Percentiles rank a stretch among this genome's conserved stretches.
phyloP scores from a whole-genome alignment of 2,113 vertebrate genomes.

The Lanius collurio region DNA sequence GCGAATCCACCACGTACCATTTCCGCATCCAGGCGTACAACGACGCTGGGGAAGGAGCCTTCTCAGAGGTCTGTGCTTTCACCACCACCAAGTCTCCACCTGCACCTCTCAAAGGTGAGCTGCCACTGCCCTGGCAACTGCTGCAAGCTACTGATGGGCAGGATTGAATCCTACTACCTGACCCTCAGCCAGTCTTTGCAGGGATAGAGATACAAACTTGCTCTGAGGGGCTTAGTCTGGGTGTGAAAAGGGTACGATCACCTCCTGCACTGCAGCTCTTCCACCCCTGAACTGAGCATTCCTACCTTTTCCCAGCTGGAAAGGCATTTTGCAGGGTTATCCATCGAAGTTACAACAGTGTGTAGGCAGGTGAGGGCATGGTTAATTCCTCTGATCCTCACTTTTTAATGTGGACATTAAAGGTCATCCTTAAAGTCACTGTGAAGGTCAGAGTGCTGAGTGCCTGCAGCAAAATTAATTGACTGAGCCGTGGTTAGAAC shows the following conservation, averaged over 20 bases:
- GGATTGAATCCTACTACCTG: fast-evolving
- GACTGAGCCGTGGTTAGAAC: neutral
- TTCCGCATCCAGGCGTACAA: conserved; percentile 82
- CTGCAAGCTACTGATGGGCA: fast-evolving
- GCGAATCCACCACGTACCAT: conserved; percentile 76
- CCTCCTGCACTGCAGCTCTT: neutral
- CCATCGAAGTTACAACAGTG: neutral
- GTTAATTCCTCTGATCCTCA: neutral
- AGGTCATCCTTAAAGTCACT: neutral
- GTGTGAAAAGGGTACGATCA: neutral
- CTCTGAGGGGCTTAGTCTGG: neutral
- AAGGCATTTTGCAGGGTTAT: neutral
- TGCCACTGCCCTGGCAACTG: neutral
- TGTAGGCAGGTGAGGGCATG: neutral
- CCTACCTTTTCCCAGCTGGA: neutral
- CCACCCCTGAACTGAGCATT: neutral
- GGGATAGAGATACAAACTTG: neutral
- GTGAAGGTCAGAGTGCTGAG: neutral
- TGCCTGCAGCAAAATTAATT: neutral
- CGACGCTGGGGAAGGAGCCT: conserved; percentile 75
- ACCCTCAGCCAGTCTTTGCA: neutral
- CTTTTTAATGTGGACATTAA: neutral
- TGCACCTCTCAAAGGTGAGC: conserved; percentile 78
- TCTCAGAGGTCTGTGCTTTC: conserved; percentile 78
- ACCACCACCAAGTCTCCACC: conserved; percentile 80